Base-by-base conservation (phyloP, 2,113 vertebrate species). In the Bathybates hornii region DNA sequence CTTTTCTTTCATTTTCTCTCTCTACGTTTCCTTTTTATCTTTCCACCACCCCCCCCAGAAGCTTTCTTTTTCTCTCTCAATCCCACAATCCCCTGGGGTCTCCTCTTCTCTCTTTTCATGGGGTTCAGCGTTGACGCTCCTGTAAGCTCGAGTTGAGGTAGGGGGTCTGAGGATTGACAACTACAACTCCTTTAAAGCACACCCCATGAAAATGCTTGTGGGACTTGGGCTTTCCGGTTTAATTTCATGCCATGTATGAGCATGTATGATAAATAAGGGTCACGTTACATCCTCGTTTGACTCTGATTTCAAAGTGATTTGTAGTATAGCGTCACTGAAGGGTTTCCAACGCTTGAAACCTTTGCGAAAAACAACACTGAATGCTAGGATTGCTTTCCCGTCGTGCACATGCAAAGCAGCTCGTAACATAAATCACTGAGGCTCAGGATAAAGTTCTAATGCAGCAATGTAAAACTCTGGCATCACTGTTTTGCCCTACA, bases 11-110 rank as follows among this genome's bases (percentile, higher is more conserved):
- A 82, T 89, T 91, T 88, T 88, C 87, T 19, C 53, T 57, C 73
- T 84, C 34, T 27, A 2, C 52, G 9, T 81, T 38, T 68, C 5
- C 68, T 76, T 79, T 88, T 88, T 83, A 56, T 86, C 76, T 89
- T 87, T 87, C 54, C 41, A 81, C 66, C 78, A 19, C 81, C 71
- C 11, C 45, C 81, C 68, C 83, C 53, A 85, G 27, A 89, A 85
- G 86, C 81, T 91, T 89, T 92, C 83, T 53, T 89, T 79, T 76
- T 61, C 82, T 92, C 90, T 83, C 78, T 85, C 87, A 86, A 89
- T 92, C 87, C 88, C 81, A 88, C 85, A 84, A 85, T 87, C 66
- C 89, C 91, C 91, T 10, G 19, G 50, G 78, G 89, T 91, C 45
- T 81, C 66, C 48, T 80, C 66, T 21, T 61, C 73, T 89, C 57